A percentile compares a stretch with the other conserved stretches of the same genome.
phyloP scores from a whole-genome alignment of 2,113 vertebrate genomes.

The Plestiodon gilberti region DNA sequence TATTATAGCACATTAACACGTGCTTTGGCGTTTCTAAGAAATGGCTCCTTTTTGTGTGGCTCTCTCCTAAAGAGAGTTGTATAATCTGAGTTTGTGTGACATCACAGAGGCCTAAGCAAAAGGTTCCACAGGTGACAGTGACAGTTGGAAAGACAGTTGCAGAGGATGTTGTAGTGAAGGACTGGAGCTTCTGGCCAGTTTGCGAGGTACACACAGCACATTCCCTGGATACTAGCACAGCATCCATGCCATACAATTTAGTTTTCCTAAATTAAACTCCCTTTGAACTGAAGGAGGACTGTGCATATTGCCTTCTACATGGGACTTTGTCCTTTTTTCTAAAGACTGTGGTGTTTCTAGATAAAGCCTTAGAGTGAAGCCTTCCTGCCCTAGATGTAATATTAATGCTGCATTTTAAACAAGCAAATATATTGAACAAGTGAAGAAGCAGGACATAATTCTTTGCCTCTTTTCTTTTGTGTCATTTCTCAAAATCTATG shows the following conservation, averaged over 20 bases:
- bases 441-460: neutral
- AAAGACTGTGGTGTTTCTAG: neutral
- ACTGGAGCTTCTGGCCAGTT: neutral
- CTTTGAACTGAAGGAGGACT: neutral
- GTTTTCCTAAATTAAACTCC: neutral
- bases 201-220: neutral
- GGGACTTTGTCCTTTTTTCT: neutral
- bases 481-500: neutral
- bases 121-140: constrained; percentile 1
- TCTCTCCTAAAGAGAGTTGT: neutral
- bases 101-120: constrained; percentile 19
- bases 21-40: neutral
- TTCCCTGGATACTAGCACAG: neutral
- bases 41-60: neutral
- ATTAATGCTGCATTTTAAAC: too few species aligned
- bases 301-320: neutral
- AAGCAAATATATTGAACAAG: neutral
- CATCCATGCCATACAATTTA: neutral
- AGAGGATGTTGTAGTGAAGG: neutral
- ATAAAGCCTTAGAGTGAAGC: neutral
- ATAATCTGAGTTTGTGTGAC: neutral
- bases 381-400: neutral
- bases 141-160: neutral
- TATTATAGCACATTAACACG: too few species aligned
- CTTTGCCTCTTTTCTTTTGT: neutral